Evolutionary conservation across 2,888 invertebrate species (phyloP).

Genomic region (Oasisia sp.): DNA sequence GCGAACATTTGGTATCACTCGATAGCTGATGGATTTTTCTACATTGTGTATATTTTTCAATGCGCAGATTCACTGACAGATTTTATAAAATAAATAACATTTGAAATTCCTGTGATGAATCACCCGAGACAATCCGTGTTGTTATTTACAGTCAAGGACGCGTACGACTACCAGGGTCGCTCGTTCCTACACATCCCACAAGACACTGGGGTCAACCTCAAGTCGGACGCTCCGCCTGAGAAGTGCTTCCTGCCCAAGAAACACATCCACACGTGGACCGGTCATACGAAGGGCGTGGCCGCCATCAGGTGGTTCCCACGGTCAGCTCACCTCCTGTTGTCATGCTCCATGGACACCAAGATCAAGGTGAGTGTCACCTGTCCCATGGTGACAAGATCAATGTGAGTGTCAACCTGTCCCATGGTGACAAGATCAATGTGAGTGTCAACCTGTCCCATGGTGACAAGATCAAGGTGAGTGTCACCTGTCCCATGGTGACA

Average conservation of each 20-base stretch:
- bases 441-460: too few relatives aligned
- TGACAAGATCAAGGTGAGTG: too few relatives aligned
- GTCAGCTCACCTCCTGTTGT: conserved; percentile 93
- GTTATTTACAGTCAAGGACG: conserved; percentile 80
- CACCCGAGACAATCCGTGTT: neutral
- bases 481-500: too few relatives aligned
- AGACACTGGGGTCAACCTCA: conserved; percentile 89
- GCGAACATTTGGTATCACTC: too few relatives aligned
- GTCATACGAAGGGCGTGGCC: conserved; percentile 96
- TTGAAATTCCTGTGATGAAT: too few relatives aligned
- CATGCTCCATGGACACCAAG: conserved; percentile 95
- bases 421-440: too few relatives aligned
- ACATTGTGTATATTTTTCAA: too few relatives aligned
- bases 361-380: conserved; percentile 77
- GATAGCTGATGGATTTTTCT: too few relatives aligned
- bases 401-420: too few relatives aligned
- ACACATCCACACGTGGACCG: conserved; percentile 92
- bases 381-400: too few relatives aligned
- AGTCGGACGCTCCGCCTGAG: conserved; percentile 88
- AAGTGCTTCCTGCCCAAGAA: conserved; percentile 96
- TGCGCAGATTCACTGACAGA: too few relatives aligned
- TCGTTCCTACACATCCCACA: conserved; percentile 93
- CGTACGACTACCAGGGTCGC: conserved; percentile 93
- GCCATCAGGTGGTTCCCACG: conserved; percentile 94
- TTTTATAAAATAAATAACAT: too few relatives aligned